A percentile compares a stretch with the other conserved stretches of the same genome.
These are phyloP conservation scores for Balaenoptera acutorostrata DNA, from an alignment of 2,113 vertebrate species.

Conservation along the genomic window DNA sequence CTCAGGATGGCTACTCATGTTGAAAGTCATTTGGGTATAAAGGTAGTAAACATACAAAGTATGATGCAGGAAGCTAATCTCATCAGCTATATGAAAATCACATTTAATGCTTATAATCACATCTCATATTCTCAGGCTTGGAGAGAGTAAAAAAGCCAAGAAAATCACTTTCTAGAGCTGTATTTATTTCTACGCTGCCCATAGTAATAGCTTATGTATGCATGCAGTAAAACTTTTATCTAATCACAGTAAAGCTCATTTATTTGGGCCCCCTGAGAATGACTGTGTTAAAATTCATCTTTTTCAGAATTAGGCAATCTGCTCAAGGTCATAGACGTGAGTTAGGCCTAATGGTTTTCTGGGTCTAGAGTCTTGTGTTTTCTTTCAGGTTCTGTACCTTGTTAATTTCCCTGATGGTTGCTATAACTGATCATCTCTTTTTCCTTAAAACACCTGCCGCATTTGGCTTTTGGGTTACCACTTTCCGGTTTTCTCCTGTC, in stretches of 20 bases:
- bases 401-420: neutral
- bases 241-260: neutral
- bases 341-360: neutral
- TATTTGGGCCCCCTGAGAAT: neutral
- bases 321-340: neutral
- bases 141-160: neutral
- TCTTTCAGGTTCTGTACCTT: neutral
- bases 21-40: neutral
- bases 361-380: neutral
- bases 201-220: neutral
- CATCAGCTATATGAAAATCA: neutral
- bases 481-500: neutral
- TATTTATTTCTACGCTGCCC: neutral
- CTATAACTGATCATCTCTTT: neutral
- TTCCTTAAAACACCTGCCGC: neutral
- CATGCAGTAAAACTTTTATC: neutral
- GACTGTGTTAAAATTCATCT: neutral
- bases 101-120: neutral
- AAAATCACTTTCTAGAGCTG: neutral
- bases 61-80: neutral
- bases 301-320: neutral
- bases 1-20: neutral
- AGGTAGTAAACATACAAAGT: neutral
- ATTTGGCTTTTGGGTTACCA: neutral
- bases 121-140: neutral